These are phyloP conservation scores for Meiosimyza platycephala DNA, from an alignment of 2,888 invertebrate species.

Conservation along the genomic window DNA sequence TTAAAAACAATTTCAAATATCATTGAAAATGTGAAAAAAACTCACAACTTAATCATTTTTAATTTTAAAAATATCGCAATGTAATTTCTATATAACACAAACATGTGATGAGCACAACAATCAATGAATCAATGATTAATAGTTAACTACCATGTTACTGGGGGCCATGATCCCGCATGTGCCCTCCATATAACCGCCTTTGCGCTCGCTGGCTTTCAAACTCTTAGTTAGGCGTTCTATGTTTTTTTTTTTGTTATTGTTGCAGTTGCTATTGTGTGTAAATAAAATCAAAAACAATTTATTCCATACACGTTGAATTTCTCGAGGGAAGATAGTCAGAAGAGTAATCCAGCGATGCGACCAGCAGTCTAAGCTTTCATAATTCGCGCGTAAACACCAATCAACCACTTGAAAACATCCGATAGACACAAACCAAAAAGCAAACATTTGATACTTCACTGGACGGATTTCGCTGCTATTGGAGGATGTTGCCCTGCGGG, in stretches of 20 bases:
- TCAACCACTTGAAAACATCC: constrained; percentile 39
- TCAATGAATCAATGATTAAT: too few species aligned
- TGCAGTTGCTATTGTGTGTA: background rate
- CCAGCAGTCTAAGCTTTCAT: constrained; percentile 20
- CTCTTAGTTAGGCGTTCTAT: background rate
- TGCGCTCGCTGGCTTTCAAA: background rate
- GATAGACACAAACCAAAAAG: constrained; percentile 23
- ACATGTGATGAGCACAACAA: too few species aligned
- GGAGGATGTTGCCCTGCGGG: background rate
- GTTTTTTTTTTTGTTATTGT: too few species aligned
- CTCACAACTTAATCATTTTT: too few species aligned
- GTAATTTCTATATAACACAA: too few species aligned
- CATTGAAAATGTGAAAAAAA: too few species aligned
- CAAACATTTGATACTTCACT: background rate
- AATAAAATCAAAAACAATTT: constrained; percentile 31
- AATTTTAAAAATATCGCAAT: too few species aligned
- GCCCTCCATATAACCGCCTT: too few species aligned
- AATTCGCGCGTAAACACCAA: constrained; percentile 38
- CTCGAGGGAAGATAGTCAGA: background rate
- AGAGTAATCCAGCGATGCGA: background rate
- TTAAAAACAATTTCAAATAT: too few species aligned
- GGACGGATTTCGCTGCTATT: background rate
- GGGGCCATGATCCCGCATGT: too few species aligned
- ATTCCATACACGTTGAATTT: constrained; percentile 22
- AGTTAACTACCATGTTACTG: too few species aligned